phyloP scores from a whole-genome alignment of 2,888 invertebrate genomes.

The Octodonta nipae region DNA sequence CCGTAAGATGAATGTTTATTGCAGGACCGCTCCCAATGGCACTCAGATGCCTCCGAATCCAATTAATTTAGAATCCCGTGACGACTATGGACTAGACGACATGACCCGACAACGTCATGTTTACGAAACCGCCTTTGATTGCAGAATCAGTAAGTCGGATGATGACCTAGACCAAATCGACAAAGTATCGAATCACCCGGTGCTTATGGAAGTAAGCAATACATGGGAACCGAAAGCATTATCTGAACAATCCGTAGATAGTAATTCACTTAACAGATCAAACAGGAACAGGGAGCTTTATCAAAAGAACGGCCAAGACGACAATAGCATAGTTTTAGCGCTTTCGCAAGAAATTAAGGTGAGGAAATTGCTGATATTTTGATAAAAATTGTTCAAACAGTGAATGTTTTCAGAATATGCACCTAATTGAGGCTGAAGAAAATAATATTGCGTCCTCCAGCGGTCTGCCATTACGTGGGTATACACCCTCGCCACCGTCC shows the following conservation, averaged over 20 bases:
- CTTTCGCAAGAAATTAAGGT: slow-evolving; percentile 37
- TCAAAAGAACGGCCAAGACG: slow-evolving; percentile 46
- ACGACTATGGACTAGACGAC: slow-evolving; percentile 39
- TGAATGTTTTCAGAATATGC: slow-evolving; percentile 44
- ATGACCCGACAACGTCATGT: slow-evolving; percentile 59
- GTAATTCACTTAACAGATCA: slow-evolving; percentile 37
- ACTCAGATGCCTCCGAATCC: slow-evolving; percentile 16
- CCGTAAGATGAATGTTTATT: too few relatives aligned
- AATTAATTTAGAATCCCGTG: slow-evolving; percentile 10
- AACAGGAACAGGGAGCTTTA: slow-evolving; percentile 32
- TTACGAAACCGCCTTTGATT: slow-evolving; percentile 83
- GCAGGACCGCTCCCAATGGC: slow-evolving; percentile 38
- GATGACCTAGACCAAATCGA: slow-evolving; percentile 70
- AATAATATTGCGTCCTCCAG: slow-evolving; percentile 40
- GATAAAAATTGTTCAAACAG: neutral
- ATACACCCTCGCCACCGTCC: slow-evolving; percentile 71
- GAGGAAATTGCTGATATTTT: slow-evolving; percentile 7
- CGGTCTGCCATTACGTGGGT: slow-evolving; percentile 54
- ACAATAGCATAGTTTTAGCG: slow-evolving; percentile 39
- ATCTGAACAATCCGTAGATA: slow-evolving; percentile 20
- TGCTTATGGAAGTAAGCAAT: slow-evolving; percentile 46
- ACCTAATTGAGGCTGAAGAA: slow-evolving; percentile 43
- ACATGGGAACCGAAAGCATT: slow-evolving; percentile 23
- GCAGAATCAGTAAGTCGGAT: slow-evolving; percentile 68
- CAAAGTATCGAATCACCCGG: slow-evolving; percentile 67